These are phyloP conservation scores for Anthopleura xanthogrammica DNA, from an alignment of 92 coral and sea anemone genomes.

Conservation along the genomic window DNA sequence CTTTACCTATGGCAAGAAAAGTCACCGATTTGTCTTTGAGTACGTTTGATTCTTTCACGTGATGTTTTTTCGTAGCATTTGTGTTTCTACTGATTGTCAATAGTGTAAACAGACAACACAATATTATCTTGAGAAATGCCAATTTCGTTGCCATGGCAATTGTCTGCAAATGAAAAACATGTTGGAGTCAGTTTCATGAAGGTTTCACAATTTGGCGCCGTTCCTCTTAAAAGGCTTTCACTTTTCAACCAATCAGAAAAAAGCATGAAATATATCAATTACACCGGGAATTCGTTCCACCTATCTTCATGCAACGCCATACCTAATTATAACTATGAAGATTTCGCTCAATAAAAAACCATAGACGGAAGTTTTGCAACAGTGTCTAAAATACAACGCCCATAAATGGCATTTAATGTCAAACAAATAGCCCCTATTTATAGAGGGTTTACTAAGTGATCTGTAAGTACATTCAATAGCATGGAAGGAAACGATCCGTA, in stretches of 20 bases:
- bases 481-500: neutral
- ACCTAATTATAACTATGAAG: no score
- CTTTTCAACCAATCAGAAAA: no score
- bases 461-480: neutral
- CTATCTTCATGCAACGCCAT: no score
- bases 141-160: conserved; percentile 24
- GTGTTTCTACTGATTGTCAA: neutral
- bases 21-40: conserved; percentile 12
- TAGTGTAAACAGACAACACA: neutral
- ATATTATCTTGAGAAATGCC: neutral
- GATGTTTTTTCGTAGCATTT: conserved; percentile 8
- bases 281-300: no score
- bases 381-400: no score
- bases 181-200: neutral
- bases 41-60: neutral
- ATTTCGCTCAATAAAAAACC: no score
- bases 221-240: no score
- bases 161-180: neutral
- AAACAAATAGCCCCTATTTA: neutral
- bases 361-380: no score
- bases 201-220: no score
- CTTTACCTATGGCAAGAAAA: conserved; percentile 23
- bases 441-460: neutral
- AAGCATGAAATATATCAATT: no score
- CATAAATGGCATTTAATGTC: no score